Evolutionary conservation across 2,888 invertebrate genomes (phyloP).

Genomic region (Metalampra italica): DNA sequence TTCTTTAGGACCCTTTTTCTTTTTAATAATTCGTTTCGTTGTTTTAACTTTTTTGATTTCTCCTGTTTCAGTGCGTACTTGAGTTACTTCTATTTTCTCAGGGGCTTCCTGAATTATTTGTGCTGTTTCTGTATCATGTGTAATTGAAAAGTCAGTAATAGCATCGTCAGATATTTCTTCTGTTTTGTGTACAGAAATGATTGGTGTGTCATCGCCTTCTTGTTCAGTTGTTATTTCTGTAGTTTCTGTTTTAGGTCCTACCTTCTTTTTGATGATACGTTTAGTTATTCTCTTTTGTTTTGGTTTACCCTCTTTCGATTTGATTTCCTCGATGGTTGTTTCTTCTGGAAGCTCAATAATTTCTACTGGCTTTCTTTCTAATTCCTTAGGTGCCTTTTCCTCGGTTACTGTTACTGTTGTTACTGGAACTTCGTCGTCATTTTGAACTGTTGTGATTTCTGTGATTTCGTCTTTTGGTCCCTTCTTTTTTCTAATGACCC

Average conservation of each 20-base stretch:
- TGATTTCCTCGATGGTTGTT: conserved; percentile 24
- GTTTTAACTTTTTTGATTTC: conserved; percentile 16
- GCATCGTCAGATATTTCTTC: conserved; percentile 22
- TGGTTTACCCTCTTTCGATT: conserved; percentile 30
- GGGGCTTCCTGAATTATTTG: conserved; percentile 26
- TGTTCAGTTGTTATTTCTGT: conserved; percentile 40
- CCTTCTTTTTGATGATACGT: conserved; percentile 27
- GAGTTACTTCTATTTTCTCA: conserved; percentile 39
- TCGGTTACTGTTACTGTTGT: conserved; percentile 31
- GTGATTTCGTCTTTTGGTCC: conserved; percentile 62
- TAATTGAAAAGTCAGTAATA: conserved; percentile 18
- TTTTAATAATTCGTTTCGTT: conserved; percentile 24
- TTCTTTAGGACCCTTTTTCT: conserved; percentile 30
- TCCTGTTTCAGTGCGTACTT: conserved; percentile 43
- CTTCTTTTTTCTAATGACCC: conserved; percentile 55
- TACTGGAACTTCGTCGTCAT: conserved; percentile 41
- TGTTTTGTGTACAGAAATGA: conserved; percentile 33
- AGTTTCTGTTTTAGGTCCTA: conserved; percentile 44
- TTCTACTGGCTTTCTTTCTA: conserved; percentile 16
- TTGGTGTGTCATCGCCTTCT: conserved; percentile 26
- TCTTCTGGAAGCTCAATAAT: conserved; percentile 44
- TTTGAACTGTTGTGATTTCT: conserved; percentile 57
- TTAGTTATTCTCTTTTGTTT: conserved; percentile 24
- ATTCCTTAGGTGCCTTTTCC: conserved; percentile 23
- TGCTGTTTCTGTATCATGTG: background rate